These are phyloP conservation scores for Corydoras maculifer DNA, from an alignment of 2,113 vertebrate species.

Conservation along the genomic window DNA sequence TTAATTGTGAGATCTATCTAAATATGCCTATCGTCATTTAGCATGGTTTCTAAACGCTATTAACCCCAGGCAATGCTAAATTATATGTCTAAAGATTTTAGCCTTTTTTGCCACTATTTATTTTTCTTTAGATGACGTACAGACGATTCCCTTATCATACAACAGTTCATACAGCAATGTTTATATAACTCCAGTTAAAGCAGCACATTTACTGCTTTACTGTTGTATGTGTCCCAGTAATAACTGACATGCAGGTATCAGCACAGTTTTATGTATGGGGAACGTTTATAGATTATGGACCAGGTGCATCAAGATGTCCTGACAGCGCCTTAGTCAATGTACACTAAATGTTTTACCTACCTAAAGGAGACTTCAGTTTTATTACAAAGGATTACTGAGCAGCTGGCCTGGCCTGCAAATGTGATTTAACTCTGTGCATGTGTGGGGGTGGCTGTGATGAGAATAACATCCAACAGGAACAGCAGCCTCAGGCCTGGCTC, in stretches of 20 bases:
- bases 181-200: background rate
- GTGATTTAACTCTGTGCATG: constrained; percentile 34
- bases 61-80: background rate
- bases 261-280: constrained; percentile 8
- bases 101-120: constrained; percentile 1
- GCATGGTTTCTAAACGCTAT: background rate
- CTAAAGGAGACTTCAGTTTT: constrained; percentile 32
- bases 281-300: constrained; percentile 4
- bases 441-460: constrained; percentile 18
- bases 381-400: constrained; percentile 33
- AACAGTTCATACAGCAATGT: constrained; percentile 1
- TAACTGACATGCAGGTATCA: constrained; percentile 1
- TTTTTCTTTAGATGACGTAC: constrained; percentile 8
- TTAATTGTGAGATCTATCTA: constrained; percentile 46
- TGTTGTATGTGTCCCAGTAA: constrained; percentile 15
- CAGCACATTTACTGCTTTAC: constrained; percentile 14
- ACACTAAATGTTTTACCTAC: constrained; percentile 27
- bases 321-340: background rate
- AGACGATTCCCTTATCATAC: background rate
- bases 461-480: constrained; percentile 33
- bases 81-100: constrained; percentile 13
- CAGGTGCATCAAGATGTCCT: constrained; percentile 17
- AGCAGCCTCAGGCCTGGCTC: constrained; percentile 18
- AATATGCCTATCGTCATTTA: constrained; percentile 20
- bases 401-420: constrained; percentile 26